A percentile compares a stretch with the other conserved stretches of the same genome.
Evolutionary conservation across 2,113 vertebrate species (phyloP).

Genomic region (Chloroceryle aenea): DNA sequence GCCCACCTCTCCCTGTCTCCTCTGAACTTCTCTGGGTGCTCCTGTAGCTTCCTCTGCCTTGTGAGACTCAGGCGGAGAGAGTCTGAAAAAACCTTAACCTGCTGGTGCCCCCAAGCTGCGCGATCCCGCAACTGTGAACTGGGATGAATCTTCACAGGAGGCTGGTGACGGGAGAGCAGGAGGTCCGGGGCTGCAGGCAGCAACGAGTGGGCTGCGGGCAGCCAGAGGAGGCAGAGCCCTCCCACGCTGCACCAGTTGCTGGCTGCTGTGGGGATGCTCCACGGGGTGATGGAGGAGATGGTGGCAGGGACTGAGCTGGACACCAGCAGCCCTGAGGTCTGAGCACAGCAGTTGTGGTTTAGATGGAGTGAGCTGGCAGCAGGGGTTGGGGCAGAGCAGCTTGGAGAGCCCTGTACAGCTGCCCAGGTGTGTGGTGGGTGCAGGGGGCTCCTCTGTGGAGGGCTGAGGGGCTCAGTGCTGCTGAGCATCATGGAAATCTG

Average conservation of each 20-base stretch:
- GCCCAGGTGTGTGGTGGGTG: background rate
- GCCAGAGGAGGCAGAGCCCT: background rate
- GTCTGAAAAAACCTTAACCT: background rate
- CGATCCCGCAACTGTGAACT: background rate
- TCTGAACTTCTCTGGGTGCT: background rate
- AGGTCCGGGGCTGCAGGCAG: background rate
- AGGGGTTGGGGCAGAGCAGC: background rate
- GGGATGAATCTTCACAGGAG: background rate
- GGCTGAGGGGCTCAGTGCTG: background rate
- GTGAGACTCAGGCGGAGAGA: background rate
- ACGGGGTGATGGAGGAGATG: background rate
- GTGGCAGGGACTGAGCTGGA: background rate
- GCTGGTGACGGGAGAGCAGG: background rate
- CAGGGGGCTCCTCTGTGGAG: background rate
- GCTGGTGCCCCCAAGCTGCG: conserved; percentile 35
- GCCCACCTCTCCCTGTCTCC: background rate
- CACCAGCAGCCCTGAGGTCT: background rate
- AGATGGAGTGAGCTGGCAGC: background rate
- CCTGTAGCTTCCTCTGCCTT: background rate
- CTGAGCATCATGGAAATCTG: background rate
- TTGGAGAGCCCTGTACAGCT: background rate
- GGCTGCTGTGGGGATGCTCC: background rate
- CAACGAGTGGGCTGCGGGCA: background rate
- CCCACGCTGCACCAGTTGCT: accelerated
- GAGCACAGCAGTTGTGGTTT: background rate